These are phyloP conservation scores for Lutraria lutraria DNA, from an alignment of 2,888 invertebrate genomes.

Conservation along the genomic window DNA sequence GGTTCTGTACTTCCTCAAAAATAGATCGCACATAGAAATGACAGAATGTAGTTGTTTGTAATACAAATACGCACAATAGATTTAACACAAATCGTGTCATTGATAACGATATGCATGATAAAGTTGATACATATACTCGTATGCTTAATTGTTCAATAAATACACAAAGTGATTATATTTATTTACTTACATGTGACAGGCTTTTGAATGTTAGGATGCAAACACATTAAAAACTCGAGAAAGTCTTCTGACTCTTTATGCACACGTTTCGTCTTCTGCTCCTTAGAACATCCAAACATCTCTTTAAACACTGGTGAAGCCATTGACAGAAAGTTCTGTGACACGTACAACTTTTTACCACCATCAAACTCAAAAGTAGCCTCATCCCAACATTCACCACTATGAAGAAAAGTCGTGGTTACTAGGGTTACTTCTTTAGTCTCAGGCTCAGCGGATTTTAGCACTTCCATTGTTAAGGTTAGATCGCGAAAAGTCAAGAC, in stretches of 20 bases:
- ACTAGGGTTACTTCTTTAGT: background rate
- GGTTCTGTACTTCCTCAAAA: too few relatives aligned
- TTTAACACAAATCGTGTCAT: too few relatives aligned
- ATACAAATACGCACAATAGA: too few relatives aligned
- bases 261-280: background rate
- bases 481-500: too few relatives aligned
- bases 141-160: too few relatives aligned
- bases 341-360: conserved; percentile 17
- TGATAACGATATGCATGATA: too few relatives aligned
- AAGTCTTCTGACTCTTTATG: background rate
- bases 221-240: background rate
- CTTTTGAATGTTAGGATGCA: conserved; percentile 27
- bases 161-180: too few relatives aligned
- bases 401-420: background rate
- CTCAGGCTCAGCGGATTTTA: background rate
- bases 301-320: conserved; percentile 23
- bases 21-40: too few relatives aligned
- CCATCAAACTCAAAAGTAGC: conserved; percentile 17
- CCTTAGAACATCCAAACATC: background rate
- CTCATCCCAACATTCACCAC: conserved; percentile 17
- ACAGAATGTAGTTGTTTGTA: too few relatives aligned
- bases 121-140: too few relatives aligned
- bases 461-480: too few relatives aligned
- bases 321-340: conserved; percentile 15
- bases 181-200: conserved; percentile 8